Conservation (phyloP, 2,888 invertebrate species). For the Sinodicranocentrus sp. region DNA sequence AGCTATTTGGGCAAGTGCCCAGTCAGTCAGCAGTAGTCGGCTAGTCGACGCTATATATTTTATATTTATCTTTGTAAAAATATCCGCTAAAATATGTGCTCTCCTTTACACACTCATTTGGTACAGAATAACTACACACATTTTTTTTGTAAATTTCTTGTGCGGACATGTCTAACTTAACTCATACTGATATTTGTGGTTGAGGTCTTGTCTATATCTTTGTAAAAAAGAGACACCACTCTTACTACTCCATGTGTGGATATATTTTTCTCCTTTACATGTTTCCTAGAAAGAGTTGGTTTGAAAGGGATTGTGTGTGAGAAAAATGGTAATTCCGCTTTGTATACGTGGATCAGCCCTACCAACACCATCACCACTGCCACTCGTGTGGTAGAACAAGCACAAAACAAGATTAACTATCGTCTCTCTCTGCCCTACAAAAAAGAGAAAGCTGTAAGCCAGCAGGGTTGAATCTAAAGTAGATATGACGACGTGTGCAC, state of each 20-base stretch:
- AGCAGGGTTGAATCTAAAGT: slow-evolving; percentile 58
- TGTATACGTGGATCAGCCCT: slow-evolving; percentile 40
- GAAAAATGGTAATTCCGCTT: slow-evolving; percentile 24
- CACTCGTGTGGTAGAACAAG: slow-evolving; percentile 41
- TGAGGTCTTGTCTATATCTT: no score
- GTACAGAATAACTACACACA: no score
- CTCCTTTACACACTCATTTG: not conserved
- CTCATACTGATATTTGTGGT: no score
- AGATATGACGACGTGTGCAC: slow-evolving; percentile 52
- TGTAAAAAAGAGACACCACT: no score
- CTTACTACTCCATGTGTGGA: no score
- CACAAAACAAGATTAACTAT: slow-evolving; percentile 63
- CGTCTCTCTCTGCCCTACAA: slow-evolving; percentile 24
- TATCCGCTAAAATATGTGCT: not conserved
- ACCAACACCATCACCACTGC: slow-evolving; percentile 11
- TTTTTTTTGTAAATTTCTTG: no score
- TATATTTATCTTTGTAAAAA: slow-evolving; percentile 57
- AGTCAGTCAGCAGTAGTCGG: slow-evolving; percentile 62
- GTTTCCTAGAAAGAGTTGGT: no score
- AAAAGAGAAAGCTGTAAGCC: slow-evolving; percentile 26
- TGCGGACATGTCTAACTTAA: no score
- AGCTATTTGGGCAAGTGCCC: slow-evolving; percentile 66
- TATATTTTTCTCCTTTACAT: no score
- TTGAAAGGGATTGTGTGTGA: no score
- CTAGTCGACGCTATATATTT: slow-evolving; percentile 43